Evolutionary conservation across 2,797 vertebrate species (phyloP).

Genomic region (Serranus cabrilla): DNA sequence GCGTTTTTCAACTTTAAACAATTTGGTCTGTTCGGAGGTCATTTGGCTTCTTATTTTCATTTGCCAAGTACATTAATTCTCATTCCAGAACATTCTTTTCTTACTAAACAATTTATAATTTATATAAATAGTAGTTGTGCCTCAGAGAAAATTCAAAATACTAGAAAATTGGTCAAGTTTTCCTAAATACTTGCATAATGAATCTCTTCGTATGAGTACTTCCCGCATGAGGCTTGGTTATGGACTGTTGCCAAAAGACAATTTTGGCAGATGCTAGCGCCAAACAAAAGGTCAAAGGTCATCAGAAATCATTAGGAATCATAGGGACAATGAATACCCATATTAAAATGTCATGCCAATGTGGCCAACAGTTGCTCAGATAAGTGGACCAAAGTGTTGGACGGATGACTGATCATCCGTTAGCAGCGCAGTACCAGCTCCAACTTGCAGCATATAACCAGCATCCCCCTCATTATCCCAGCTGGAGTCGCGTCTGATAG

Average conservation of each 20-base stretch:
- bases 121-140: too few relatives aligned
- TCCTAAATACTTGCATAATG: too few relatives aligned
- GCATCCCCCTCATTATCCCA: constrained; percentile 72
- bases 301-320: constrained; percentile 2
- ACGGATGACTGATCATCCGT: constrained; percentile 50
- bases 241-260: background rate
- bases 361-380: constrained; percentile 16
- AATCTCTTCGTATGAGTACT: too few relatives aligned
- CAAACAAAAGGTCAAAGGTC: constrained; percentile 21
- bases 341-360: constrained; percentile 25
- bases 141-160: too few relatives aligned
- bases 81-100: too few relatives aligned
- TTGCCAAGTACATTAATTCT: background rate
- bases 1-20: too few relatives aligned
- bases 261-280: background rate
- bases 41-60: background rate
- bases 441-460: constrained; percentile 38
- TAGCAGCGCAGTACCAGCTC: constrained; percentile 33
- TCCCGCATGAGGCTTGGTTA: background rate
- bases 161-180: too few relatives aligned
- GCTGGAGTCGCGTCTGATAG: constrained; percentile 67
- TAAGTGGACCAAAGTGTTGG: constrained; percentile 42
- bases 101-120: too few relatives aligned
- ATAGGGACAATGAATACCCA: constrained; percentile 4
- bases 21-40: too few relatives aligned